Base-by-base conservation (phyloP, 2,888 invertebrate species). In the Cataglyphis livida region DNA sequence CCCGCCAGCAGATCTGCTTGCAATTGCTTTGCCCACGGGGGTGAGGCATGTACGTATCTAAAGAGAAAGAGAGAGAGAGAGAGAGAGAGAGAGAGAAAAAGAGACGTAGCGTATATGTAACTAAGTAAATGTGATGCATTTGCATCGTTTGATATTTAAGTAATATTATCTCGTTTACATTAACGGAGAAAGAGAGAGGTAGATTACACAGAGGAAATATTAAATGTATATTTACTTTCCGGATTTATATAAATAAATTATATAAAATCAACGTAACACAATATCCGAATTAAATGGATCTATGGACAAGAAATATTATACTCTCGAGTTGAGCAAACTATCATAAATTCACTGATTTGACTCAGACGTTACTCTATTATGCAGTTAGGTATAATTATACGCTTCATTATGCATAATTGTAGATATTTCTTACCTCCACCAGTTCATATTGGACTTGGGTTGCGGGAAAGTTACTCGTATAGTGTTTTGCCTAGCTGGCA, bases 391-490 rank as follows among this genome's bases (percentile, higher is more conserved):
- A 44, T 41, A 41, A 41, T 41, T 41, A 41, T 41, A 41, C 41
- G 10, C 41, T 41, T 10, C 41, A 3, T 41, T 41, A 41, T 10
- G 41, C 10, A 41, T 41, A 41, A 41, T 41, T 10, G 65, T 18
- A 38, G 21, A 7, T n/a, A 6, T 41, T 79, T 83, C 92, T 92
- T 94, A 96, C 96, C 95, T 95, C 94, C 95, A 95, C 95, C 96
- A 96, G 92, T 97, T 96, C 91, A 97, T 95, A 93, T 97, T 97
- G 48, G 97, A 96, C 90, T 96, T 96, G 0, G 96, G 95, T 83
- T 96, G 95, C 2, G 96, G 95, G 79, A 96, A 95, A 66, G 95
- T 94, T 62, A 96, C 95, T 82, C 95, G 92, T 88, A 95, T 95
- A 21, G 95, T 94, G 59, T 93, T 94, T 87, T 95, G 95, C 57